Evolutionary conservation across 2,888 invertebrate genomes (phyloP), one percentile per base, ranked within the genome.

Genomic region (Spodoptera exigua): DNA sequence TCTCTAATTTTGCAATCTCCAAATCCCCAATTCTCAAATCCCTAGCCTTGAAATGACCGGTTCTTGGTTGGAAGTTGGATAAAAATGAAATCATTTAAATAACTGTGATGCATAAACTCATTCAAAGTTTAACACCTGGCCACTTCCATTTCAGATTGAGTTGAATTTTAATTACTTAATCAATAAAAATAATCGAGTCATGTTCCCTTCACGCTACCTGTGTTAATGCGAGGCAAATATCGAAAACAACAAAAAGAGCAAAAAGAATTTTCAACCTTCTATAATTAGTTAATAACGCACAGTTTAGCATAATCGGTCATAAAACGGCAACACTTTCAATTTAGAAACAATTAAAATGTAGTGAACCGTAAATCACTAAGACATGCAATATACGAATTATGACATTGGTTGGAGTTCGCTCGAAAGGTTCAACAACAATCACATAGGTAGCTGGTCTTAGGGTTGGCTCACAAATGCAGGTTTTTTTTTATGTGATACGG

Each of bases 371-470:
- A 74, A 71, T 76, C 71, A 66, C 68, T 61, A 64, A 75, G 79
- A 76, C 76, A 76, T 76, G 76, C 79, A 60, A 78, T 78, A 62
- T 57, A 43, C 76, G 61, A 66, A 75, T 78, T 78, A 76, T 73
- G 60, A 70, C 56, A 76, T 65, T 60, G 65, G 56, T 46, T 45
- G 49, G 53, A 57, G 61, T 70, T 64, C 41, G 62, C 61, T 69
- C 43, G 55, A 44, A 51, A 52, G 52, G 55, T 45, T 74, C 57
- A 55, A 66, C 57, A 55, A 66, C 70, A 69, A 70, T 62, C 70
- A 63, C 49, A 56, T 67, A 68, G 65, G 61, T 49, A 67, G 60
- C 59, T 39, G 21, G 4, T 46, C 10, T 11, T 48, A 76, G 69
- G 76, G 70, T 10, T 59, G 53, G 13, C 58, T 40, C 54, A 3